Conservation (phyloP, 1,140 invertebrate species). For the Drosophila ercepeae region DNA sequence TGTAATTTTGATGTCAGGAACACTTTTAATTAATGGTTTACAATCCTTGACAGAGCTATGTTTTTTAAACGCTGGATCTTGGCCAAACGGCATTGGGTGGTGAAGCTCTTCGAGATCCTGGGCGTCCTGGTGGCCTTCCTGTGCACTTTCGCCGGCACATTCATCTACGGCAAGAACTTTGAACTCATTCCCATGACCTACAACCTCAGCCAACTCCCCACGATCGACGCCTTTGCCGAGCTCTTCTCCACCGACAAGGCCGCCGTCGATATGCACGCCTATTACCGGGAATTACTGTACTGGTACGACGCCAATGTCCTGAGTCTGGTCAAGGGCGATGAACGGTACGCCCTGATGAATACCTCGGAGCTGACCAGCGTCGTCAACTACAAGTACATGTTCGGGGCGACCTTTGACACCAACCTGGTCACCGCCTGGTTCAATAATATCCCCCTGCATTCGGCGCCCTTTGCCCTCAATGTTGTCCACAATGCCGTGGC, state of each 20-base stretch:
- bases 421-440: conserved; percentile 51
- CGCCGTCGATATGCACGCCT: conserved; percentile 15
- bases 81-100: conserved; percentile 2
- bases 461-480: conserved; percentile 51
- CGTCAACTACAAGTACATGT: conserved; percentile 40
- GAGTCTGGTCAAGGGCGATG: neutral
- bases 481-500: conserved; percentile 63
- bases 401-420: conserved; percentile 41
- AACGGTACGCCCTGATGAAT: conserved; percentile 15
- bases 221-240: conserved; percentile 47
- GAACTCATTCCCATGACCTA: conserved; percentile 30
- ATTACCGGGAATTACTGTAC: conserved; percentile 47
- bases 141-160: conserved; percentile 24
- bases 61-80: conserved; percentile 27
- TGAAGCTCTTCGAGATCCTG: conserved; percentile 12
- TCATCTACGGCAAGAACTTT: conserved; percentile 49
- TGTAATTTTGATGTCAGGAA: too few species aligned
- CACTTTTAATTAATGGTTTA: too few species aligned
- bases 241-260: neutral
- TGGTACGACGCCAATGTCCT: conserved; percentile 54
- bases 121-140: conserved; percentile 6
- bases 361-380: conserved; percentile 8
- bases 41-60: conserved; percentile 12
- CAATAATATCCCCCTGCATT: conserved; percentile 60
- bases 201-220: conserved; percentile 32